Conservation (phyloP, 2,888 invertebrate species). For the Euclidia mi region DNA sequence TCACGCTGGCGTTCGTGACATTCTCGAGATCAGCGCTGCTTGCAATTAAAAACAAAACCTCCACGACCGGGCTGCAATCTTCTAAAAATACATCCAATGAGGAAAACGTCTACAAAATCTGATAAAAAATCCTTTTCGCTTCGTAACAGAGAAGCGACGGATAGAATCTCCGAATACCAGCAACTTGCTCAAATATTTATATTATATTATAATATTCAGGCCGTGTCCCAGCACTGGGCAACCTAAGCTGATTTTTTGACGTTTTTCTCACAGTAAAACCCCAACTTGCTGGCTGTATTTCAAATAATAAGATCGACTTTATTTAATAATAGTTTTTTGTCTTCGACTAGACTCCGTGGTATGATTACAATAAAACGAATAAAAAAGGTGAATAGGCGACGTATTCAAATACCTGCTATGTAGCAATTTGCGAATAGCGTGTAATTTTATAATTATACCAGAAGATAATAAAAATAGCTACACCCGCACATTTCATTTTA, state of each 20-base stretch:
- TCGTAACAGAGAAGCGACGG: neutral
- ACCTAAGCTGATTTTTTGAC: neutral
- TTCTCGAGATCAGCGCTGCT: constrained; percentile 9
- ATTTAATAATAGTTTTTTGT: too few species aligned
- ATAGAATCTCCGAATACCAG: constrained; percentile 2
- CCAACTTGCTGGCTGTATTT: neutral
- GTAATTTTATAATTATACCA: too few species aligned
- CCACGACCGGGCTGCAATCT: constrained; percentile 24
- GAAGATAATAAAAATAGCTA: too few species aligned
- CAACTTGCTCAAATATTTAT: constrained; percentile 15
- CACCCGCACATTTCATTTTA: too few species aligned
- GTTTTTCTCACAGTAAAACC: neutral
- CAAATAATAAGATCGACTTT: too few species aligned
- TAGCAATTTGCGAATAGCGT: too few species aligned
- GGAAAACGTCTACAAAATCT: constrained; percentile 34
- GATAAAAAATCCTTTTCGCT: constrained; percentile 18
- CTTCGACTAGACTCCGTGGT: too few species aligned
- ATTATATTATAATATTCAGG: constrained; percentile 9
- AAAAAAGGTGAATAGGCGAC: too few species aligned
- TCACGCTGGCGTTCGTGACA: constrained; percentile 5
- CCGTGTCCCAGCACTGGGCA: neutral
- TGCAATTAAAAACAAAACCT: constrained; percentile 39
- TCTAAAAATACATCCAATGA: constrained; percentile 31
- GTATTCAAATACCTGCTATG: too few species aligned
- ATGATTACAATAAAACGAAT: too few species aligned